Base-by-base conservation (phyloP, 2,888 invertebrate genomes). In the Callinectes sapidus region DNA sequence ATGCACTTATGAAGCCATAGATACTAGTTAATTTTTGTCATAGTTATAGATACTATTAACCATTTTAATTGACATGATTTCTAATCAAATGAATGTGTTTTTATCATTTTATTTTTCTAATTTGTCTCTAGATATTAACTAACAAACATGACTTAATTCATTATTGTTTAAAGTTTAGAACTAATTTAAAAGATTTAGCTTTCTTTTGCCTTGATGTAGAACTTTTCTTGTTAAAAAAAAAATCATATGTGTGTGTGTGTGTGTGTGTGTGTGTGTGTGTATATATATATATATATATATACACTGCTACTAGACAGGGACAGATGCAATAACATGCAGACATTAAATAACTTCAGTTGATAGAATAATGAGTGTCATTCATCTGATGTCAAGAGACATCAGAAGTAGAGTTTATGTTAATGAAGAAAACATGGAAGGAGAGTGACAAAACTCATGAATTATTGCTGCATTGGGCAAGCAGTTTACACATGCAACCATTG, bases 231-330 rank as follows among this genome's bases (percentile, higher is more conserved):
- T n/a, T n/a, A n/a, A n/a, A n/a, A 42, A 6, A 42, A 42, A 42
- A 42, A 3, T 42, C 42, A 23, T 61, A 13, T 61, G 61, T 61
- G 61, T 61, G 61, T 61, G 61, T 61, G 61, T 61, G 61, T 61
- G 61, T 61, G 61, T 61, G 61, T 61, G 61, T 61, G 61, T 61
- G 61, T 61, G 61, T 61, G 61, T 61, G 61, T 61, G 61, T 61
- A 23, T 61, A 23, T 61, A 23, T 61, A 23, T 61, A 23, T 61
- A 23, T 61, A 23, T 61, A 23, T 61, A 23, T 61, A 23, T 61
- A 23, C 13, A 13, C 61, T 48, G 48, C 48, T 8, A 48, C 0
- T 48, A 48, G 48, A 48, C 10, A 48, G 8, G 5, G 48, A 48
- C 48, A 48, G 48, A 48, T 48, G 48, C 48, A 48, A 48, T 5